A percentile compares a stretch with the other conserved stretches of the same genome.
Evolutionary conservation across 1,140 invertebrate genomes (phyloP).

Genomic region (Lepidurus apus): DNA sequence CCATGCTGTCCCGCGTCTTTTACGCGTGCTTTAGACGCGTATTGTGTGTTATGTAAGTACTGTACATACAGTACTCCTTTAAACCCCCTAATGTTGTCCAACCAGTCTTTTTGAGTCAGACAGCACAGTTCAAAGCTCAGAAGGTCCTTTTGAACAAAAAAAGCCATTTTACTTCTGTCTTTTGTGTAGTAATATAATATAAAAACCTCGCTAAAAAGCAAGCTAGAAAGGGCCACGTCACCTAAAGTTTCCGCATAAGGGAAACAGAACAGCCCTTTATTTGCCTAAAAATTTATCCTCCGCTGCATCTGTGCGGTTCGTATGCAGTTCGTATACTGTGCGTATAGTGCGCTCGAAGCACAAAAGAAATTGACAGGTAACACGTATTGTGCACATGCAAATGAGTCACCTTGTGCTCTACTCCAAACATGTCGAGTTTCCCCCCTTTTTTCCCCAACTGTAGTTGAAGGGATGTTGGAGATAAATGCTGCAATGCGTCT

Average conservation of each 20-base stretch:
- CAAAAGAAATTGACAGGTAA: conserved; percentile 17
- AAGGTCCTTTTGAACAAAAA: background rate
- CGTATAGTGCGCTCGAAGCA: background rate
- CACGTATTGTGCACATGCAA: conserved; percentile 18
- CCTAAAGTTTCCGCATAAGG: background rate
- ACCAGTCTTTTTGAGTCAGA: background rate
- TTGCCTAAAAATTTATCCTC: conserved; percentile 12
- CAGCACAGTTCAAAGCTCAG: background rate
- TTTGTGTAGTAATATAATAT: background rate
- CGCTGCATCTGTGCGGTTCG: background rate
- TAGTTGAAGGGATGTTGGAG: background rate
- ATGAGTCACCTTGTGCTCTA: background rate
- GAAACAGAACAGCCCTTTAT: background rate
- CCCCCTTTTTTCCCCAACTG: background rate
- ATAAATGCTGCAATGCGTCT: background rate
- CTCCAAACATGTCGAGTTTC: background rate
- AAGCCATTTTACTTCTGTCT: background rate
- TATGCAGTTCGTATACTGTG: background rate
- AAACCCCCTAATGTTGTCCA: too few relatives aligned
- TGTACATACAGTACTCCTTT: too few relatives aligned
- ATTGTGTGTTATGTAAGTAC: too few relatives aligned
- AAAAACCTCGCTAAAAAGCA: too few relatives aligned
- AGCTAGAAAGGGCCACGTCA: background rate
- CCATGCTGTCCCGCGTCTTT: too few relatives aligned
- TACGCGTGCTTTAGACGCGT: too few relatives aligned